Evolutionary conservation across 2,113 vertebrate species (phyloP).

Genomic region (Dicentrarchus labrax): DNA sequence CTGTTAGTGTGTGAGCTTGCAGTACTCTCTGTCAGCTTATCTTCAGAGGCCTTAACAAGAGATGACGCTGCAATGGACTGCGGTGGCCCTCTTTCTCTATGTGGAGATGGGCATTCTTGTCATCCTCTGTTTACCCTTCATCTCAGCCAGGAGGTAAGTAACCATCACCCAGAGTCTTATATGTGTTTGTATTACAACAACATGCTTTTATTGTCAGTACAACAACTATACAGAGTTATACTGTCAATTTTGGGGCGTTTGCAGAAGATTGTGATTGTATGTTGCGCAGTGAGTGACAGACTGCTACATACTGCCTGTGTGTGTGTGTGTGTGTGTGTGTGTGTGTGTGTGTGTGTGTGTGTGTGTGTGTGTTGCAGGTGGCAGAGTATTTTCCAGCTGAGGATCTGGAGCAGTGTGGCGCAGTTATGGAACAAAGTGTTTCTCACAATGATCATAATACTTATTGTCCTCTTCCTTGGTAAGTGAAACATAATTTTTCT

Average conservation of each 20-base stretch:
- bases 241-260: neutral
- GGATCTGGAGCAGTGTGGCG: constrained; percentile 89
- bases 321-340: neutral
- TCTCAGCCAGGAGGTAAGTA: constrained; percentile 90
- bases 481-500: constrained; percentile 14
- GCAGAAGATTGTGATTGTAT: neutral
- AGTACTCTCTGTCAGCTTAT: neutral
- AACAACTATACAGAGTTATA: neutral
- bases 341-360: neutral
- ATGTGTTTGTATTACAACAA: neutral
- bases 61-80: constrained; percentile 95
- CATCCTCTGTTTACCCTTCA: constrained; percentile 92
- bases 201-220: neutral
- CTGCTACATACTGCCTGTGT: neutral
- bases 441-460: constrained; percentile 93
- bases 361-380: constrained; percentile 84
- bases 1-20: neutral
- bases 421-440: constrained; percentile 94
- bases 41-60: neutral
- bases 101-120: constrained; percentile 89
- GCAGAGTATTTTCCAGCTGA: constrained; percentile 91
- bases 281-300: neutral
- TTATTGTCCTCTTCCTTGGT: constrained; percentile 96
- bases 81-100: constrained; percentile 91
- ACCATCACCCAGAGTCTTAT: neutral